These are phyloP conservation scores for Caenorhabditis sp. DNA, from an alignment of 2,888 invertebrate genomes.

Conservation along the genomic window DNA sequence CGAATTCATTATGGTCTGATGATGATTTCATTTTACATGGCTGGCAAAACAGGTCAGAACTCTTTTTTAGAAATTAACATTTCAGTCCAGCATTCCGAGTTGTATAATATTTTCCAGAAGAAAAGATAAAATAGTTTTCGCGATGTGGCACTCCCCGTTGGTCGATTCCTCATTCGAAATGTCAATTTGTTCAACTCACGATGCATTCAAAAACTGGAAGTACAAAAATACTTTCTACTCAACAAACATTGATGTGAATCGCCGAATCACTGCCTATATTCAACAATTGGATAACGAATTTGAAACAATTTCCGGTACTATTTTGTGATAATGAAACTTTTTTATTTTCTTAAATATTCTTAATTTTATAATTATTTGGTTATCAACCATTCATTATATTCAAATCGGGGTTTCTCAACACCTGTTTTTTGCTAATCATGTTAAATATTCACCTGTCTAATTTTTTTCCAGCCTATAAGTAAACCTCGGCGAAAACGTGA, in stretches of 20 bases:
- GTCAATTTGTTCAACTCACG: constrained; percentile 16
- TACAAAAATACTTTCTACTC: constrained; percentile 43
- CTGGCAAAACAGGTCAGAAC: constrained; percentile 48
- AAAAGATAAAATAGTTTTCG: constrained; percentile 35
- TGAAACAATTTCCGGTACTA: neutral
- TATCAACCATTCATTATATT: too few relatives aligned
- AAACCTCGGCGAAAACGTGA: too few relatives aligned
- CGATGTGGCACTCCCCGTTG: constrained; percentile 51
- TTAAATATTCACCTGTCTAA: too few relatives aligned
- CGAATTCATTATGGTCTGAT: constrained; percentile 42
- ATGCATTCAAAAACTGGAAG: constrained; percentile 38
- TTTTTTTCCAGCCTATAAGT: too few relatives aligned
- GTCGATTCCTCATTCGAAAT: constrained; percentile 25
- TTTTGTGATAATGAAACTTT: neutral
- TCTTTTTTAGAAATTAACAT: too few relatives aligned
- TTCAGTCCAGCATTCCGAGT: too few relatives aligned
- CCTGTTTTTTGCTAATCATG: too few relatives aligned
- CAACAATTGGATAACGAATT: constrained; percentile 1
- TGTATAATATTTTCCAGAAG: too few relatives aligned
- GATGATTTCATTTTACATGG: constrained; percentile 55
- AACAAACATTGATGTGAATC: constrained; percentile 19
- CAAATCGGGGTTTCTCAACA: too few relatives aligned
- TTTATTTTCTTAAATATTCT: neutral
- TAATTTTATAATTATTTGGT: too few relatives aligned
- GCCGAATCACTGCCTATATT: constrained; percentile 7